phyloP scores from a whole-genome alignment of 2,888 invertebrate genomes.

The Hecatera dysodea region DNA sequence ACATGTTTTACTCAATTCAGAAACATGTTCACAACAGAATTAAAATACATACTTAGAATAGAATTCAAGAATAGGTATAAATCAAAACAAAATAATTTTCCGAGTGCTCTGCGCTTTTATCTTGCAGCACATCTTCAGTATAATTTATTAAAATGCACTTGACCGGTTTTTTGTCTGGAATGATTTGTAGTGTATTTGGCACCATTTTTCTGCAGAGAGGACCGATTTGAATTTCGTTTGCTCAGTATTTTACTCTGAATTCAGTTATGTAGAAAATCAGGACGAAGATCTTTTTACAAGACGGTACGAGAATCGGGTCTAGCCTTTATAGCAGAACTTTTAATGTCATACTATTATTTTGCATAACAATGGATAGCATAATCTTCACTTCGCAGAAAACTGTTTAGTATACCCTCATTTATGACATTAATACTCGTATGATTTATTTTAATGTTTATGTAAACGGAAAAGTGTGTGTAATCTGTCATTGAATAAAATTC shows the following conservation, averaged over 20 bases:
- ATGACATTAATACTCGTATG: no score
- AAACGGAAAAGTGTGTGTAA: no score
- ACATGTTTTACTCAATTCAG: not conserved
- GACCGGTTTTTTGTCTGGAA: conserved; percentile 62
- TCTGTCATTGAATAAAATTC: no score
- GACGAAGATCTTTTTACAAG: not conserved
- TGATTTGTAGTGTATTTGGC: conserved; percentile 68
- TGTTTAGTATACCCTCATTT: no score
- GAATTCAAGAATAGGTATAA: conserved; percentile 30
- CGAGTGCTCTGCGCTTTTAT: conserved; percentile 41
- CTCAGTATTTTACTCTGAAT: conserved; percentile 9
- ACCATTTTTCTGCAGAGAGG: conserved; percentile 27
- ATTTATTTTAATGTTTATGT: no score
- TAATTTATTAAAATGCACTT: conserved; percentile 76
- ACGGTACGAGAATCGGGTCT: no score
- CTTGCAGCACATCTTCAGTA: conserved; percentile 51
- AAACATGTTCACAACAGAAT: not conserved
- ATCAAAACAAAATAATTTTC: conserved; percentile 29
- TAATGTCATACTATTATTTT: no score
- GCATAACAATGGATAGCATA: no score
- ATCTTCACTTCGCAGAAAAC: no score
- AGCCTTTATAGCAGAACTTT: no score
- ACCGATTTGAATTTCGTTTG: conserved; percentile 18
- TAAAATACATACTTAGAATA: not conserved
- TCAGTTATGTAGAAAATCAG: not conserved